Evolutionary conservation across 2,888 invertebrate genomes (phyloP).

Genomic region (Volucella inanis): DNA sequence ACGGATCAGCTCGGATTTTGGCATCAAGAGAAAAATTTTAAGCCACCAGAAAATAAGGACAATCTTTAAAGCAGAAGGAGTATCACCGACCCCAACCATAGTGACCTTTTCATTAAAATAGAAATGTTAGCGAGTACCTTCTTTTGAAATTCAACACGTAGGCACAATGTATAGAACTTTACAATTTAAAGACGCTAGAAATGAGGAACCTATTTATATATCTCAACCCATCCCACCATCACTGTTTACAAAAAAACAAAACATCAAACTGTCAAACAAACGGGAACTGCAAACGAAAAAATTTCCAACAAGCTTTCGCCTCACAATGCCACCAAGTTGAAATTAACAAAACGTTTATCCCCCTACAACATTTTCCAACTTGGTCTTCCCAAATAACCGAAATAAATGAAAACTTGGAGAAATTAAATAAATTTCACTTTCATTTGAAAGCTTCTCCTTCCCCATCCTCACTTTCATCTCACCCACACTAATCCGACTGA

Average conservation of each 20-base stretch:
- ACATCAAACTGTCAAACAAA: slow-evolving; percentile 39
- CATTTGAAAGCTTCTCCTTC: not conserved
- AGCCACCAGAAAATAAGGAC: too few relatives aligned
- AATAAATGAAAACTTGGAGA: slow-evolving; percentile 11
- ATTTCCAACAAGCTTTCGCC: slow-evolving; percentile 7
- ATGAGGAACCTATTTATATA: too few relatives aligned
- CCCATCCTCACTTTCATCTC: not conserved
- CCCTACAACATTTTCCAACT: not conserved
- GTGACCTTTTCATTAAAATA: too few relatives aligned
- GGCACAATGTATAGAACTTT: too few relatives aligned
- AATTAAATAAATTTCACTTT: slow-evolving; percentile 34
- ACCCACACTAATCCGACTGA: not conserved
- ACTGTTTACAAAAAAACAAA: slow-evolving; percentile 21
- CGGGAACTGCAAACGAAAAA: slow-evolving; percentile 17
- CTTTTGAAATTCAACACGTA: too few relatives aligned
- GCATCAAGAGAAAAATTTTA: too few relatives aligned
- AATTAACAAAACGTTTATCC: slow-evolving; percentile 32
- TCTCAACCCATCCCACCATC: not conserved
- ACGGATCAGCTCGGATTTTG: too few relatives aligned
- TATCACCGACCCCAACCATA: too few relatives aligned
- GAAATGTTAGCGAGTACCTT: too few relatives aligned
- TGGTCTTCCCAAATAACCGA: not conserved
- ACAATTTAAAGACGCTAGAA: too few relatives aligned
- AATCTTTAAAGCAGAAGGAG: too few relatives aligned
- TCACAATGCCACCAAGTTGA: slow-evolving; percentile 29